Conservation (phyloP, 2,113 vertebrate genomes). For the Pontoporia blainvillei region DNA sequence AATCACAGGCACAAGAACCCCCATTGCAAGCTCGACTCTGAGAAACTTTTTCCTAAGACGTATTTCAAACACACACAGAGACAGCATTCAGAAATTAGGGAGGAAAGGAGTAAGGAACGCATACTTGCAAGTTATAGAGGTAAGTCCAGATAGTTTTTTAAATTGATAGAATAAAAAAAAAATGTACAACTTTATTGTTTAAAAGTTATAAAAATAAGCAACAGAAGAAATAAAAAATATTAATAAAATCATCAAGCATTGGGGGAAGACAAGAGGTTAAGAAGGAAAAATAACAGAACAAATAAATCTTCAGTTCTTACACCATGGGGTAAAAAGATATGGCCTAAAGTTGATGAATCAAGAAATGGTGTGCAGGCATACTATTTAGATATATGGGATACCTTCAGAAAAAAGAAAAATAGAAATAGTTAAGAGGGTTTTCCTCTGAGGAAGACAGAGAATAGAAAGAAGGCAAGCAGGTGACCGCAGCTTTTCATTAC, state of each 20-base stretch:
- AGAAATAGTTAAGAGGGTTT: neutral
- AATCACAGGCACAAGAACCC: neutral
- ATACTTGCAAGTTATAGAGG: neutral
- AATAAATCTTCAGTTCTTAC: neutral
- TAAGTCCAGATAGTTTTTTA: neutral
- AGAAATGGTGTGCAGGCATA: neutral
- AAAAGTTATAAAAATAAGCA: slow-evolving; percentile 22
- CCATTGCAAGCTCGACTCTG: neutral
- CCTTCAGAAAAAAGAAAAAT: neutral
- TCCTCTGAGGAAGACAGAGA: neutral
- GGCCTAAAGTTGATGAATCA: neutral
- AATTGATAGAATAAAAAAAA: neutral
- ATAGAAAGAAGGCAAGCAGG: neutral
- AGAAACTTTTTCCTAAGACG: neutral
- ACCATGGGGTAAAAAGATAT: neutral
- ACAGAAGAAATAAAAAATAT: neutral
- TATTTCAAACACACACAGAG: neutral
- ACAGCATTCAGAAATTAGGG: neutral
- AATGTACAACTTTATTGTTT: neutral
- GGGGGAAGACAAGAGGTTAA: neutral
- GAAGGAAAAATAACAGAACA: neutral
- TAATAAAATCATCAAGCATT: neutral
- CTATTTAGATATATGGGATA: neutral
- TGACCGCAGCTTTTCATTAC: neutral
- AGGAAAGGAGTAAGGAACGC: neutral